These are phyloP conservation scores for Phenganax stokvisi DNA, from an alignment of 92 coral and sea anemone species.

Conservation along the genomic window DNA sequence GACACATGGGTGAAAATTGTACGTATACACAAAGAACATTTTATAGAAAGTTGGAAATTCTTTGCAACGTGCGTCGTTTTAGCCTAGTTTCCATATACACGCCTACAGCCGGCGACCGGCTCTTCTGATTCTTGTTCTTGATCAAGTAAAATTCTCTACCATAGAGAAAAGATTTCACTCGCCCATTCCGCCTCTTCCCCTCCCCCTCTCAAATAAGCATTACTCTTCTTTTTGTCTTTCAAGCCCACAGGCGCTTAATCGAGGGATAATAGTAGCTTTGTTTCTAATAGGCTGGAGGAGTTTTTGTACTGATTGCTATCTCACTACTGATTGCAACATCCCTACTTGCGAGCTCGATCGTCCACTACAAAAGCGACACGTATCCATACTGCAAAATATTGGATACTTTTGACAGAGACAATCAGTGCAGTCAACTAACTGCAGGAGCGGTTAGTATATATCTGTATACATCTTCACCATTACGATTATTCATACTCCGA, in stretches of 20 bases:
- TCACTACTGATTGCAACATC: background rate
- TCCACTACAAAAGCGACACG: background rate
- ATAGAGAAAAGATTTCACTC: background rate
- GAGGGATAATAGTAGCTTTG: too few species aligned
- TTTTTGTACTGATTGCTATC: background rate
- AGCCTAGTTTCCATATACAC: too few species aligned
- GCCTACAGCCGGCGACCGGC: too few species aligned
- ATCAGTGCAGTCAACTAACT: background rate
- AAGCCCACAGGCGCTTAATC: too few species aligned
- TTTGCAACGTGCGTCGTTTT: too few species aligned
- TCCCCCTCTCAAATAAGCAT: too few species aligned
- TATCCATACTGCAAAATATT: background rate
- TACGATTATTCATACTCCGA: background rate
- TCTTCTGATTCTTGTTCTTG: background rate
- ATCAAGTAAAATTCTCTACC: background rate
- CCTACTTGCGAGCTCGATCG: background rate
- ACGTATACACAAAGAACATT: background rate
- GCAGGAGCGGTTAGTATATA: background rate
- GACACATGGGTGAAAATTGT: background rate
- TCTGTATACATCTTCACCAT: background rate
- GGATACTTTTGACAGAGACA: background rate
- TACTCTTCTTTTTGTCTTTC: too few species aligned
- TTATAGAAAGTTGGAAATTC: too few species aligned
- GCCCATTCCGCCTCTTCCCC: too few species aligned
- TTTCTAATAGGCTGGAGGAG: background rate